Evolutionary conservation across 2,797 vertebrate species (phyloP).

Genomic region (Eurystomus glaucurus): DNA sequence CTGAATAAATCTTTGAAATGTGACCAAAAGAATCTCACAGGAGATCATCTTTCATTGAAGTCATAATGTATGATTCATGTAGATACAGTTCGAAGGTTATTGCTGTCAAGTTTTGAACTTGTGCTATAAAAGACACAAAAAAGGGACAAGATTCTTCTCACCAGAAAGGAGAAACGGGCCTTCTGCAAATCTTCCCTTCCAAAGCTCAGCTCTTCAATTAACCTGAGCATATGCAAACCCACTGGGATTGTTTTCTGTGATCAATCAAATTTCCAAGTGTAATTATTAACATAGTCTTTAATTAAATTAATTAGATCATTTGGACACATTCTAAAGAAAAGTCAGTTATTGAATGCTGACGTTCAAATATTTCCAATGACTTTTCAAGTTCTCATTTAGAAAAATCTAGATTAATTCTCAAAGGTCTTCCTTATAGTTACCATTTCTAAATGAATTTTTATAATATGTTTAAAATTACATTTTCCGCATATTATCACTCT

Average conservation of each 20-base stretch:
- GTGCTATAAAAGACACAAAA: background rate
- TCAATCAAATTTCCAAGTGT: background rate
- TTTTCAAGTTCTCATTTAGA: background rate
- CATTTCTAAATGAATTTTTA: accelerated
- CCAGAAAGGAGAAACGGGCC: background rate
- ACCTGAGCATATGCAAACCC: background rate
- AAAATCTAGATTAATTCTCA: background rate
- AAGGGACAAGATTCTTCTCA: background rate
- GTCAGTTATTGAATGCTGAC: background rate
- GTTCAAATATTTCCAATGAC: background rate
- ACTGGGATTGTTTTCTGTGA: background rate
- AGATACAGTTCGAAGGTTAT: constrained; percentile 1
- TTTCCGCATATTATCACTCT: background rate
- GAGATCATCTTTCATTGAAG: constrained; percentile 27
- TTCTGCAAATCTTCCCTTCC: background rate
- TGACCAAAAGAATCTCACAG: constrained; percentile 39
- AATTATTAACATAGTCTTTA: background rate
- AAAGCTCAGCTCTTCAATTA: constrained; percentile 20
- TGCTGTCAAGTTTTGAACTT: constrained; percentile 40
- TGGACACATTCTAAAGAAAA: background rate
- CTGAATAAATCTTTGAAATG: constrained; percentile 60
- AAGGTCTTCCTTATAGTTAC: background rate
- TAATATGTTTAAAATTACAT: background rate
- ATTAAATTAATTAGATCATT: background rate
- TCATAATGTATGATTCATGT: background rate